A percentile compares a stretch with the other conserved stretches of the same genome.
phyloP scores from a whole-genome alignment of 2,797 vertebrate genomes.

The Myiothlypis chrysogaster region DNA sequence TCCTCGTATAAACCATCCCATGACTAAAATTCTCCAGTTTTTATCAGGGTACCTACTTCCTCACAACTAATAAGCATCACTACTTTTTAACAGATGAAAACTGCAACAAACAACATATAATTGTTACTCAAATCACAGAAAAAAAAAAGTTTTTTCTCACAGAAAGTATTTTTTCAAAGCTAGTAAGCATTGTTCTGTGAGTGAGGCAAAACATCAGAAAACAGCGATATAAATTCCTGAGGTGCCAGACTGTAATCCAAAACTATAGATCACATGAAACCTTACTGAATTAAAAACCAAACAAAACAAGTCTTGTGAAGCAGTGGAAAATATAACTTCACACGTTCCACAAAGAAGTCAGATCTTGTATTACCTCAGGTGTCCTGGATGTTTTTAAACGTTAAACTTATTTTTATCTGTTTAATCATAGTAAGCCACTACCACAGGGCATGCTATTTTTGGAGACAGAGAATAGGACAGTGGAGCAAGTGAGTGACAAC shows the following conservation, averaged over 20 bases:
- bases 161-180: neutral
- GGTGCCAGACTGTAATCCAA: neutral
- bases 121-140: neutral
- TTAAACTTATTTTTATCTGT: conserved; percentile 77
- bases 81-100: neutral
- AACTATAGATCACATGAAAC: conserved; percentile 22
- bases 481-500: conserved; percentile 68
- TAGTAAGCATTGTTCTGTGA: neutral
- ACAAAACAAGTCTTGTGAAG: conserved; percentile 64
- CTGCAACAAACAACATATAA: neutral
- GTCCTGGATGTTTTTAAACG: conserved; percentile 71
- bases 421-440: conserved; percentile 72
- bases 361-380: conserved; percentile 68
- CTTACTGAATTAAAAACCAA: conserved; percentile 29
- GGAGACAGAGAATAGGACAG: conserved; percentile 62
- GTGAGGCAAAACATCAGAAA: conserved; percentile 6
- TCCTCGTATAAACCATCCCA: neutral
- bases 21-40: neutral
- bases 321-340: conserved; percentile 80
- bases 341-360: conserved; percentile 74
- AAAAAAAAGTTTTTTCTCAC: neutral
- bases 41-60: neutral
- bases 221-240: neutral
- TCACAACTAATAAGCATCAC: neutral
- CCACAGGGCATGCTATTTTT: conserved; percentile 75